phyloP scores from a whole-genome alignment of 2,888 invertebrate genomes.

The Uloborus plumipes region DNA sequence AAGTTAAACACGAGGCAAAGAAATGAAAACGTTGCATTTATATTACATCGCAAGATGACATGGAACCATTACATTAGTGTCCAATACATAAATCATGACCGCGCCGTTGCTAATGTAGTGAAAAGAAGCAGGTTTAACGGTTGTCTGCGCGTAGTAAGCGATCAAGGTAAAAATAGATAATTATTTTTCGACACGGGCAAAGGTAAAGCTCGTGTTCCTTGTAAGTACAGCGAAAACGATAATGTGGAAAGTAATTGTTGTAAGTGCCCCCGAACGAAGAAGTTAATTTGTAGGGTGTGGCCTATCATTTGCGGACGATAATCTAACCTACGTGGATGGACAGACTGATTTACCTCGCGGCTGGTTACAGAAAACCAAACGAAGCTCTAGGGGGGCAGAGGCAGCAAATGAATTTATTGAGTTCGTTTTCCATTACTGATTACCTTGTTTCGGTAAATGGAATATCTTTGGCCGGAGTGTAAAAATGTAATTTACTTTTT shows the following conservation, averaged over 20 bases:
- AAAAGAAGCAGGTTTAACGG: constrained; percentile 58
- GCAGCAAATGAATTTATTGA: constrained; percentile 50
- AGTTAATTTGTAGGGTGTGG: constrained; percentile 64
- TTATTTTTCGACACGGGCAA: constrained; percentile 52
- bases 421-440: constrained; percentile 59
- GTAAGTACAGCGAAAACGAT: constrained; percentile 65
- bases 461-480: constrained; percentile 44
- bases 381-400: constrained; percentile 7
- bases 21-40: constrained; percentile 55
- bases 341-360: constrained; percentile 40
- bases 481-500: not conserved
- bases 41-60: constrained; percentile 34
- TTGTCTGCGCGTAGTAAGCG: constrained; percentile 61
- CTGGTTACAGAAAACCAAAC: constrained; percentile 47
- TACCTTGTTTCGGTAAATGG: constrained; percentile 27
- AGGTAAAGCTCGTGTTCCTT: constrained; percentile 59
- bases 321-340: constrained; percentile 59
- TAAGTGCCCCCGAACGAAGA: constrained; percentile 59
- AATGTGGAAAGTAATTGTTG: constrained; percentile 64
- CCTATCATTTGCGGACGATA: constrained; percentile 58
- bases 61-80: constrained; percentile 57
- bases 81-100: constrained; percentile 61
- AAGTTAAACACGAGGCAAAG: constrained; percentile 19
- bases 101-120: constrained; percentile 59
- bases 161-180: constrained; percentile 64